Evolutionary conservation across 2,888 invertebrate species (phyloP).

Genomic region (Phalangium opilio): DNA sequence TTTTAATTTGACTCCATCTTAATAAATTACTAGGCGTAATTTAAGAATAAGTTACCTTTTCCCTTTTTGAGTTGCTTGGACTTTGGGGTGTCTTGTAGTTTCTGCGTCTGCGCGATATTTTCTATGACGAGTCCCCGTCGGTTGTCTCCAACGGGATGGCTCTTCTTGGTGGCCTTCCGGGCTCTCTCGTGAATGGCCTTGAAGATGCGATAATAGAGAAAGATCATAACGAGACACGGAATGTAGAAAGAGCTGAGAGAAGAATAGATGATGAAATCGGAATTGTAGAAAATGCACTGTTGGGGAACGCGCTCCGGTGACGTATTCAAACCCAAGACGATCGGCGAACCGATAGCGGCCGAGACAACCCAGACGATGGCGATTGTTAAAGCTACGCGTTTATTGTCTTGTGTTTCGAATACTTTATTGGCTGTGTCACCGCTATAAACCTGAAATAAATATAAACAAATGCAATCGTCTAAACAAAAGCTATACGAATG

Average conservation of each 20-base stretch:
- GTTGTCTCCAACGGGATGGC: not conserved
- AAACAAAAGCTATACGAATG: no score
- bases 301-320: constrained; percentile 60
- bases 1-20: no score
- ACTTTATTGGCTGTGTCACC: constrained; percentile 96
- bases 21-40: no score
- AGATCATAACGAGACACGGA: constrained; percentile 95
- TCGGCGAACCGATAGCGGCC: constrained; percentile 86
- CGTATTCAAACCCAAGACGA: constrained; percentile 88
- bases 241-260: constrained; percentile 97
- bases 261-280: constrained; percentile 94
- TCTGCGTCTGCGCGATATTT: not conserved
- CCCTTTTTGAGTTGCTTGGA: no score
- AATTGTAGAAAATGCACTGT: constrained; percentile 85
- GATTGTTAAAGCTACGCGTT: constrained; percentile 85
- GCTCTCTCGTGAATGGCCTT: constrained; percentile 74
- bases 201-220: constrained; percentile 93
- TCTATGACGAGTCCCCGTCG: not conserved
- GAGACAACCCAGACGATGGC: constrained; percentile 90
- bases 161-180: constrained; percentile 60
- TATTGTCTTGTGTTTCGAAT: constrained; percentile 93
- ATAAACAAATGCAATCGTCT: no score
- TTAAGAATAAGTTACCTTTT: no score
- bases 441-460: constrained; percentile 78
- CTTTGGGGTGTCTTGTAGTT: not conserved